Conservation (phyloP, 2,888 invertebrate genomes). For the Lissonota sp. region DNA sequence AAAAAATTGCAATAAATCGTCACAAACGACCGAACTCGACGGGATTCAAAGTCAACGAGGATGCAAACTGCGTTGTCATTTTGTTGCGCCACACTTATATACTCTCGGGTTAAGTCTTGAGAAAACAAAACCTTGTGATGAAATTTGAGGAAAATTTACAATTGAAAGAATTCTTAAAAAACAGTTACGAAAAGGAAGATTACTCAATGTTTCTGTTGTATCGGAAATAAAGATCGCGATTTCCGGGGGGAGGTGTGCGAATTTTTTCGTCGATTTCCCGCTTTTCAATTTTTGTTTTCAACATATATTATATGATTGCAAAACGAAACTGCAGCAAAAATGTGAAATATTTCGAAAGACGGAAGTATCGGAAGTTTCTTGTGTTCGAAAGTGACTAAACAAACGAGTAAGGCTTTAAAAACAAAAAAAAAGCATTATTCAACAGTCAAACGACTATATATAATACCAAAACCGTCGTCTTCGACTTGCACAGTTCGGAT, state of each 20-base stretch:
- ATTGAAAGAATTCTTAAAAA: not conserved
- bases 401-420: slow-evolving; percentile 2
- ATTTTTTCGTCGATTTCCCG: not conserved
- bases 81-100: slow-evolving; percentile 65
- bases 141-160: slow-evolving; percentile 2
- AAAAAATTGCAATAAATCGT: not conserved
- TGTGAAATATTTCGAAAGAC: slow-evolving; percentile 37
- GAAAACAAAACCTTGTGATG: slow-evolving; percentile 35
- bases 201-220: not conserved
- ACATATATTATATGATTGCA: not conserved
- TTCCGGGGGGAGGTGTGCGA: not conserved
- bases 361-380: slow-evolving; percentile 44
- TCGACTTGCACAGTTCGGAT: slow-evolving; percentile 32
- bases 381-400: slow-evolving; percentile 2
- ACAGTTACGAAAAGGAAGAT: slow-evolving; percentile 24
- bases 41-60: not conserved
- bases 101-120: slow-evolving; percentile 28
- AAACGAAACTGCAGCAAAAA: not conserved
- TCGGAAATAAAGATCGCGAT: not conserved
- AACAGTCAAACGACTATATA: slow-evolving; percentile 58
- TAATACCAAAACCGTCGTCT: slow-evolving; percentile 43
- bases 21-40: slow-evolving; percentile 37
- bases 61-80: slow-evolving; percentile 57
- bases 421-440: slow-evolving; percentile 13
- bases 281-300: not conserved